Conservation (phyloP, 2,113 vertebrate species). For the Danionella cerebrum region DNA sequence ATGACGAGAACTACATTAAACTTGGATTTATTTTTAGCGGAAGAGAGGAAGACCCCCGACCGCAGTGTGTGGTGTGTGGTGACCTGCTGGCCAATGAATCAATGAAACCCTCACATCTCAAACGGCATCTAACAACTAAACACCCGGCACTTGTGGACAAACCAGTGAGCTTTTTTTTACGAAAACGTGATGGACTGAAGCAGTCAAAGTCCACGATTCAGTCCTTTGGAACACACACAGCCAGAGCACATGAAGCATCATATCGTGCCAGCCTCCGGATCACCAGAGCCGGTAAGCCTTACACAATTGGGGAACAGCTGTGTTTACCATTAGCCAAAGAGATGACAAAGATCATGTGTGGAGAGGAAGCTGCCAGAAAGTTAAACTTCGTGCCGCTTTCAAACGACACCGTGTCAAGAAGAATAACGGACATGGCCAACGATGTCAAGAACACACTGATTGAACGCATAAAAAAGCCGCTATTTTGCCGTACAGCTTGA, state of each 20-base stretch:
- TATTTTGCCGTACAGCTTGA: conserved; percentile 16
- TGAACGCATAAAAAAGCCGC: too few relatives aligned
- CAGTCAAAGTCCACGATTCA: background rate
- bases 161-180: background rate
- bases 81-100: background rate
- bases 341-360: background rate
- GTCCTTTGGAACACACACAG: too few relatives aligned
- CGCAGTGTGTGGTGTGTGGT: background rate
- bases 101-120: background rate
- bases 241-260: background rate
- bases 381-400: background rate
- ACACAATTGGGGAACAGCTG: background rate
- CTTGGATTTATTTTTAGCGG: background rate
- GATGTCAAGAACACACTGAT: background rate
- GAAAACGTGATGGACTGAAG: background rate
- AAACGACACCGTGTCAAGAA: background rate
- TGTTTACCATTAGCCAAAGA: background rate
- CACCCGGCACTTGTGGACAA: background rate
- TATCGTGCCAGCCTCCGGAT: background rate
- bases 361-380: background rate
- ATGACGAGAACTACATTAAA: background rate
- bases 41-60: background rate
- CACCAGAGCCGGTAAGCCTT: background rate
- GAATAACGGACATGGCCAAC: background rate
- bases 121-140: background rate